Conservation (phyloP, 2,888 invertebrate species). For the Creontiades dilutus region DNA sequence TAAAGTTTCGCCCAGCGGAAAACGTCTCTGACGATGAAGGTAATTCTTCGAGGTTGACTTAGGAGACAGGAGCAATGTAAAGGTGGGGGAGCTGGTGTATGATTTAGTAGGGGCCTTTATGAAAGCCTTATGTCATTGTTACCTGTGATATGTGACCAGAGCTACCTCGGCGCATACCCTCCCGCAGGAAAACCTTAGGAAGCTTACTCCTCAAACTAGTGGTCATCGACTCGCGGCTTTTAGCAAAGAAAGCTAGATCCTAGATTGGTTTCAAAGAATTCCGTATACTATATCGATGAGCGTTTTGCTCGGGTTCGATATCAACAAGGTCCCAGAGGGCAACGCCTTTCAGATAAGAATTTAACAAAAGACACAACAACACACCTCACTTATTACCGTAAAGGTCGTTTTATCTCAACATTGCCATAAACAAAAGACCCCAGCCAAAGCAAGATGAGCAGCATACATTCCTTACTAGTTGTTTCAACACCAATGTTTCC, state of each 20-base stretch:
- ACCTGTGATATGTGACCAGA: constrained; percentile 50
- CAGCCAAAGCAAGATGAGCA: no score
- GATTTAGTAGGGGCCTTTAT: constrained; percentile 65
- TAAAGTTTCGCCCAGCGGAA: not conserved
- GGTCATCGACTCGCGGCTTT: not conserved
- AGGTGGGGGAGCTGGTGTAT: constrained; percentile 49
- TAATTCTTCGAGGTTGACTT: constrained; percentile 23
- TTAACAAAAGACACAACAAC: no score
- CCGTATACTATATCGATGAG: no score
- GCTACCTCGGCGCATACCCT: constrained; percentile 18
- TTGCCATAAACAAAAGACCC: no score
- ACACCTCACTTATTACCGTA: no score
- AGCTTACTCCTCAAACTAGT: not conserved
- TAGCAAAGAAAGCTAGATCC: not conserved
- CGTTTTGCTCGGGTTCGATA: no score
- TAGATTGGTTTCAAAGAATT: not conserved
- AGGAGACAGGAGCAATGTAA: not conserved
- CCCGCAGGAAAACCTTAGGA: not conserved
- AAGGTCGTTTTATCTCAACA: no score
- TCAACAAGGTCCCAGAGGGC: no score
- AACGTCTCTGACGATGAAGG: not conserved
- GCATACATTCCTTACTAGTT: no score
- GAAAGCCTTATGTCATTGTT: constrained; percentile 68
- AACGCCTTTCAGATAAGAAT: no score
- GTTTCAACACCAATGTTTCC: no score